Conservation (phyloP, 1,140 invertebrate species). For the Yoshiicerus persimilis region DNA sequence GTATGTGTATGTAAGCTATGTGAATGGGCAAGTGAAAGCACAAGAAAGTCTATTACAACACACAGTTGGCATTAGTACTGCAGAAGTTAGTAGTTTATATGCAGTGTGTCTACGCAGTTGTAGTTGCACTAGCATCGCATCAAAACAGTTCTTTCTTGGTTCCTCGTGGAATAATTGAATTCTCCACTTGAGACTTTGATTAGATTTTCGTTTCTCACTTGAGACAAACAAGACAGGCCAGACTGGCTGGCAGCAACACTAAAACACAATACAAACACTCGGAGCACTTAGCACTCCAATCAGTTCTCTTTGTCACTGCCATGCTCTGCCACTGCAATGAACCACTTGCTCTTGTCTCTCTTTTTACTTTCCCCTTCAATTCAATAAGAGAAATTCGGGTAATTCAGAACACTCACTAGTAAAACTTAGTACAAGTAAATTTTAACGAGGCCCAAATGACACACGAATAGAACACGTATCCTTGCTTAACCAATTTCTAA, state of each 20-base stretch:
- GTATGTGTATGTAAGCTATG: not conserved
- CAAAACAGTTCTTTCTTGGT: not conserved
- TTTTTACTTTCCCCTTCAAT: not conserved
- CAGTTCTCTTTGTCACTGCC: constrained; percentile 6
- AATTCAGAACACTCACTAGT: not conserved
- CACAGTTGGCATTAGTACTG: not conserved
- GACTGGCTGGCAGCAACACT: not conserved
- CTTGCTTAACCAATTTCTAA: no score
- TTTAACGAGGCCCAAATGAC: not conserved
- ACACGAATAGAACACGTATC: not conserved
- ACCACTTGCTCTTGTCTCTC: not conserved
- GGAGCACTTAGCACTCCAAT: constrained; percentile 18
- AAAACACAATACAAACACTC: constrained; percentile 14
- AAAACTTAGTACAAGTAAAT: not conserved
- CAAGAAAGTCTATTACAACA: not conserved
- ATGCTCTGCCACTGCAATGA: not conserved
- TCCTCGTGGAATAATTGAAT: constrained; percentile 20
- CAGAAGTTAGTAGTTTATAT: not conserved
- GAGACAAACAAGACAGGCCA: constrained; percentile 5
- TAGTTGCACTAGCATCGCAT: not conserved
- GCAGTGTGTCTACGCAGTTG: no score
- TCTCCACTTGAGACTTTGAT: constrained; percentile 33
- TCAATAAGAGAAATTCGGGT: not conserved
- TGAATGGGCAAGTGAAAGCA: not conserved
- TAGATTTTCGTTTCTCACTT: constrained; percentile 24